Evolutionary conservation across 1,140 invertebrate species (phyloP), one percentile per base, ranked within the genome.

Genomic region (Meloidogyne hapla): DNA sequence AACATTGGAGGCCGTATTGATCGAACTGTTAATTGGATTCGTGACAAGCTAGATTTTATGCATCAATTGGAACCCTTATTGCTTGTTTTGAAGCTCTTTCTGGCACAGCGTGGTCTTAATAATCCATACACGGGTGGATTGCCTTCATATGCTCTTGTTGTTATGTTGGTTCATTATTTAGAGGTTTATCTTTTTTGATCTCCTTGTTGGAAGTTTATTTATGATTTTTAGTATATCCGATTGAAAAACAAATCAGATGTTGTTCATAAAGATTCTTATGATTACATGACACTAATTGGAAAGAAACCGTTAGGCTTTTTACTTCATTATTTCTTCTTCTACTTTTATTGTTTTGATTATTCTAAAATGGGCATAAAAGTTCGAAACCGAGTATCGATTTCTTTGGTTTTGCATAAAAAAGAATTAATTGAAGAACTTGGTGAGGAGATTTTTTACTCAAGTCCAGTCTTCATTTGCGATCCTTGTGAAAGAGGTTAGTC

Each of bases 111-210:
- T 88, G 94, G 97, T 90, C 91, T 99, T 82, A 98, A 98, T 89
- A 95, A 98, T 91, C 96, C 98, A 66, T 99, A 96, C 89, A 97
- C 94, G 69, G 95, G 96, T 81, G 96, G 96, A 87, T 96, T 99
- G 84, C 95, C 94, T 79, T 98, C 95, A 56, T 99, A 99, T 89
- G 95, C 94, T 87, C 91, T 99, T 79, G 97, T 98, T 88, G 91
- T 99, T 73, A 95, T 99, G 93, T 94, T 94, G 84, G 94, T 99
- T 88, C 96, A 94, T 90, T 99, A 98, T 89, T 90, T 98, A 77
- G 94, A 97, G 91, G 92, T 93, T 87, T 69, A 66, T 45, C 13
- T 13, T 28, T 38, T 40, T 69, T 15, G 9, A 69, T 69, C 5
- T 40, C 2, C 38, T 40, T 18, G n/a, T 65, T 65, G 9, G 10